Base-by-base conservation (phyloP, 2,113 vertebrate species). In the Pelodiscus sinensis region DNA sequence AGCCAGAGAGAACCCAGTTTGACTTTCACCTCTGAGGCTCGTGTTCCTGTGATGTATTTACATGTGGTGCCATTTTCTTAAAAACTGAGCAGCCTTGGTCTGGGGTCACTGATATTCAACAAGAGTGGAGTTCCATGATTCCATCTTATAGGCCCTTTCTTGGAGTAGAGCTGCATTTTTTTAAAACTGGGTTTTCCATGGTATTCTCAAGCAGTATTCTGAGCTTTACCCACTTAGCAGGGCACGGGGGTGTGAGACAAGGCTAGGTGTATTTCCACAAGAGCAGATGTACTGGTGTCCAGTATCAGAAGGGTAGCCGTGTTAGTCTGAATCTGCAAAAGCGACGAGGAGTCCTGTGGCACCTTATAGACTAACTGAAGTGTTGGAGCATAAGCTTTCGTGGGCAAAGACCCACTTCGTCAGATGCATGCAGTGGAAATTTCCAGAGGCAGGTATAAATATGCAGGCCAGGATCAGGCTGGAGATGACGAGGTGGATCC, bases 31-130 rank as follows among this genome's bases (percentile, higher is more conserved):
- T 21, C 87, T 4, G 19, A 0, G 5, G 2, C 31, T 29, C 5
- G 22, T 68, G 11, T 84, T 65, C 8, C 54, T 31, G 82, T 44
- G 65, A 1, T 57, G 77, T 19, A 27, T 60, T 60, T 60, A 29
- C 52, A 2, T 1, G 50, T 2, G 3, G 5, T 1, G 0, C 35
- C 1, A 9, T 31, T 81, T 86, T 50, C 31, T 0, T 21, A 10
- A 29, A 79, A 81, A 0, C 0, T 3, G n/a, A 1, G 0, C 52
- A 19, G 15, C 7, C 57, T 62, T 4, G 68, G 25, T 44, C 0
- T 1, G 35, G 87, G 6, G n/a, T 71, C n/a, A 35, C 18, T 71
- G 65, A 21, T 71, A 19, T 5, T 2, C 58, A 71, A 21, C 16
- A 71, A 21, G 16, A 65, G 15, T 31, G 29, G 62, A 65, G 31